These are phyloP conservation scores for Heliconius charithonia DNA, from an alignment of 2,888 invertebrate genomes.

Conservation along the genomic window DNA sequence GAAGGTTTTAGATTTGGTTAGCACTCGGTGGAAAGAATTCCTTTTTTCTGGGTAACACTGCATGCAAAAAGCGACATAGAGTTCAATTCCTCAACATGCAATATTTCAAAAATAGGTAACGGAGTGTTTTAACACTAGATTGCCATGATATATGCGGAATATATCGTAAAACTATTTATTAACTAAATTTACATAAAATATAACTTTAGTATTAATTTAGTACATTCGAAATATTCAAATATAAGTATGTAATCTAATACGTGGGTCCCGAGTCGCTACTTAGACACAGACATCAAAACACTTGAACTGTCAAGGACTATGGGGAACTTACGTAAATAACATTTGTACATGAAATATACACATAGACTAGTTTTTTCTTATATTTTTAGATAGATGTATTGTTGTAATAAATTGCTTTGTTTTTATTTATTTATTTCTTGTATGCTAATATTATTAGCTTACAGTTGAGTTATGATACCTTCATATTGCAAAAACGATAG, in stretches of 20 bases:
- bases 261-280: conserved; percentile 20
- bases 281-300: conserved; percentile 31
- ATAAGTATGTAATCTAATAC: not conserved
- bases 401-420: not conserved
- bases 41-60: not conserved
- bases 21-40: not conserved
- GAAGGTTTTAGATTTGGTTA: not conserved
- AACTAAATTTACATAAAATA: not conserved
- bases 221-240: conserved; percentile 11
- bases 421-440: not conserved
- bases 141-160: too few relatives aligned
- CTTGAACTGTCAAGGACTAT: conserved; percentile 36
- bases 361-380: not conserved
- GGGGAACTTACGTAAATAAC: conserved; percentile 24
- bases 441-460: not conserved
- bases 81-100: too few relatives aligned
- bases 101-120: too few relatives aligned
- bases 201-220: not conserved
- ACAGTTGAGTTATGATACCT: not conserved
- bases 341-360: not conserved
- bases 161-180: too few relatives aligned
- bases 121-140: too few relatives aligned
- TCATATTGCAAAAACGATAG: too few relatives aligned
- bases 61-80: too few relatives aligned
- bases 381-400: not conserved